Evolutionary conservation across 2,113 vertebrate species (phyloP).

Genomic region (Dasypus novemcinctus): DNA sequence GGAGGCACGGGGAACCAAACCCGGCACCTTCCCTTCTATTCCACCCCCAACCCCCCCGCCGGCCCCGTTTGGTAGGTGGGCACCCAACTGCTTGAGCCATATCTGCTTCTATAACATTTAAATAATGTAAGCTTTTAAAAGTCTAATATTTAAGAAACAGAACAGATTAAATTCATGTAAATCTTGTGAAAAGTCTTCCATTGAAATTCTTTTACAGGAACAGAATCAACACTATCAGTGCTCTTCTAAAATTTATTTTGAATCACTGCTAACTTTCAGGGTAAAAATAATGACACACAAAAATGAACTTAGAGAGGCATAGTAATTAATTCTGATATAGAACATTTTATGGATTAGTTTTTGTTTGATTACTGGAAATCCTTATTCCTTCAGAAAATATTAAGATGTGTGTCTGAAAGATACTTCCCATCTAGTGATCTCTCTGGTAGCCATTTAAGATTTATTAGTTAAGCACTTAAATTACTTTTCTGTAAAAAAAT

Average conservation of each 20-base stretch:
- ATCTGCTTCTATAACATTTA: too few relatives aligned
- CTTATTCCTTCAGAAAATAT: constrained; percentile 40
- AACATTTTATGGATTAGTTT: background rate
- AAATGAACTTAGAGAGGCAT: constrained; percentile 32
- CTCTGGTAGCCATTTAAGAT: background rate
- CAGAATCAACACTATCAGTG: constrained; percentile 13
- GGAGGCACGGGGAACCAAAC: too few relatives aligned
- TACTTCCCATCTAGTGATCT: background rate
- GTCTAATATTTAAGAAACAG: constrained; percentile 12
- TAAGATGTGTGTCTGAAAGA: constrained; percentile 16
- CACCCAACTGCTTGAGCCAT: too few relatives aligned
- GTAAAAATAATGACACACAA: constrained; percentile 44
- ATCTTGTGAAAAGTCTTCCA: constrained; percentile 17
- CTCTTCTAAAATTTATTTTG: constrained; percentile 35
- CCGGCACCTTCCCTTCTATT: too few relatives aligned
- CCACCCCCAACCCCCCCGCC: too few relatives aligned
- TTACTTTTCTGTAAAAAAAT: constrained; percentile 55
- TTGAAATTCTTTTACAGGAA: constrained; percentile 13
- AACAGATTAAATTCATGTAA: constrained; percentile 1
- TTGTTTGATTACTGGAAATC: background rate
- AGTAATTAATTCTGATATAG: background rate
- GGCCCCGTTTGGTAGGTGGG: too few relatives aligned
- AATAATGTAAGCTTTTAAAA: too few relatives aligned
- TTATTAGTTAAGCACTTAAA: constrained; percentile 14
- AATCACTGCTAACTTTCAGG: constrained; percentile 21